Base-by-base conservation (phyloP, 2,888 invertebrate species). In the Drosophila phalerata region DNA sequence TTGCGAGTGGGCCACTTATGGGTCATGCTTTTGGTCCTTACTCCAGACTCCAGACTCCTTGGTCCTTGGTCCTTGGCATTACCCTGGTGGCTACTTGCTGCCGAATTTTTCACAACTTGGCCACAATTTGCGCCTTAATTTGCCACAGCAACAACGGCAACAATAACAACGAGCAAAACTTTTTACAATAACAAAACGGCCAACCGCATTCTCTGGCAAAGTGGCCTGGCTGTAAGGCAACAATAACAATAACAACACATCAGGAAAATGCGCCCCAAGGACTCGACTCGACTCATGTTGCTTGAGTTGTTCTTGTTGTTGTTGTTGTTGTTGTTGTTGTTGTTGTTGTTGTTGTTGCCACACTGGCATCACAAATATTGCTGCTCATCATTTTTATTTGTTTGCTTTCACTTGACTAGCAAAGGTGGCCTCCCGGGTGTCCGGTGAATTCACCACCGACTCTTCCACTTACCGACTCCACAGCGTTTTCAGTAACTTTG, bases 71-170 rank as follows among this genome's bases (percentile, higher is more conserved):
- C 42, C 17, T 51, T 52, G 45, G 74, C 69, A 81, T 88, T 85
- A 85, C 87, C 88, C 90, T 84, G 72, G 90, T 88, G 87, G 88
- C 90, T 78, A 88, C 87, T 87, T 88, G 69, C 43, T 15, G 79
- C 52, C 67, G 69, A 67, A 81, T 74, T 85, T 79, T 79, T 82
- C 81, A 77, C 87, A 77, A 89, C 82, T 89, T 88, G 87, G 86
- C 90, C 86, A 88, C 90, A 89, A 89, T 88, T 89, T 89, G 81
- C 77, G 87, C 90, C 86, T 89, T 87, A 89, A 89, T 89, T 89
- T 89, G 79, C 80, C 77, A 71, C 85, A 81, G 68, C 61, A 57
- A 58, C 79, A 48, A 45, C 57, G 53, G 53, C 77, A 69, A 61
- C 61, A 73, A 38, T 43, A 67, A 38, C 40, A 60, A 56, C 30